Conservation (phyloP, 2,888 invertebrate species). For the Hirtodrosophila histrioides region DNA sequence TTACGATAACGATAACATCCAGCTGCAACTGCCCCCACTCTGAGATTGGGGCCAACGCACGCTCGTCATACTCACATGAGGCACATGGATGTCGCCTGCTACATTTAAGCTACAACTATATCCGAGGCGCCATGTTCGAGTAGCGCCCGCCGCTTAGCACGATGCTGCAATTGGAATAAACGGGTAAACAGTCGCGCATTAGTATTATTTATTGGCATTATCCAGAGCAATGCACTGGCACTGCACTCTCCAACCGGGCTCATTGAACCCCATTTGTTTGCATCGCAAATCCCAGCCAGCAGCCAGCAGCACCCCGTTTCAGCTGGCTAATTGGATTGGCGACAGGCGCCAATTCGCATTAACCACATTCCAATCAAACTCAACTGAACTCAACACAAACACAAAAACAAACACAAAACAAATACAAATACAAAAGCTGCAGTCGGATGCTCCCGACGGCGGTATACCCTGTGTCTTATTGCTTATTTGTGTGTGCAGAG, state of each 20-base stretch:
- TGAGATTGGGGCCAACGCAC: constrained; percentile 5
- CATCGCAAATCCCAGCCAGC: not conserved
- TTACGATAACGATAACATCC: constrained; percentile 20
- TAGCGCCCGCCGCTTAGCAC: constrained; percentile 84
- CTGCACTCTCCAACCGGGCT: not conserved
- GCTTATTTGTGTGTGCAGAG: too few relatives aligned
- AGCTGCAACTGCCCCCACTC: not conserved
- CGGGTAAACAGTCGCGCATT: not conserved
- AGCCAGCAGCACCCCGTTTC: not conserved
- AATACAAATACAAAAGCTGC: too few relatives aligned
- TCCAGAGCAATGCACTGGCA: not conserved
- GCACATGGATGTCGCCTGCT: constrained; percentile 85
- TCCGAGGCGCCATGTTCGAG: constrained; percentile 85
- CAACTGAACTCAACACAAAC: not conserved
- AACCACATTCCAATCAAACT: constrained; percentile 58
- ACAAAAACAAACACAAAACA: not conserved
- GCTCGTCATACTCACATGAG: constrained; percentile 83
- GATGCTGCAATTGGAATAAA: constrained; percentile 77
- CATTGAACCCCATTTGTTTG: constrained; percentile 47
- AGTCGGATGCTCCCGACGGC: too few relatives aligned
- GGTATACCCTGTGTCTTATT: too few relatives aligned
- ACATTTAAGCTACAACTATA: constrained; percentile 84
- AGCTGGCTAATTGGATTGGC: constrained; percentile 66
- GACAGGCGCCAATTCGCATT: constrained; percentile 29
- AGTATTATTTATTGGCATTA: not conserved